Evolutionary conservation across 2,888 invertebrate genomes (phyloP), one percentile per base, ranked within the genome.

Genomic region (Eilema sororculum): DNA sequence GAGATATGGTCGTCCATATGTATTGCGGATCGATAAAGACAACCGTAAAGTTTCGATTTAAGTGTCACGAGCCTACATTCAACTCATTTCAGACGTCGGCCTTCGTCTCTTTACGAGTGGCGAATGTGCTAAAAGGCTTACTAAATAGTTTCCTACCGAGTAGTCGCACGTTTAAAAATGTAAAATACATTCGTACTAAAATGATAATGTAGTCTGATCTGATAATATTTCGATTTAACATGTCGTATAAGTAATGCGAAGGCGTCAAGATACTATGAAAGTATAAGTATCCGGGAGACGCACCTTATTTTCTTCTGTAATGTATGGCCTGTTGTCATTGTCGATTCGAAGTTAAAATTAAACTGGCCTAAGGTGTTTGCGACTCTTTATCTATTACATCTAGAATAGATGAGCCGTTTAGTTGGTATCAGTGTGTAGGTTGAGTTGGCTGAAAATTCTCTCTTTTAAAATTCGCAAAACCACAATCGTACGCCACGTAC

Each of bases 21-120:
- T 41, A 25, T 24, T 73, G 70, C 68, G 75, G 83, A 86, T 87
- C 88, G 86, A 91, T 92, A 92, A 91, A 90, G 85, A 89, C 81
- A 86, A 84, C 86, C 89, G 88, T 94, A 94, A 94, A 93, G 82
- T 88, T 84, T 86, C 88, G 82, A 88, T 90, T 92, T 93, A 91
- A 93, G 87, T 90, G 87, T 82, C 76, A 74, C 83, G 82, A 82
- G 85, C 84, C 87, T 84, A 86, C 83, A 79, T 85, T 86, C 82
- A 79, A 85, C 81, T 83, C 86, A 79, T 87, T 90, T 88, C 84
- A 85, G 84, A 78, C 71, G 76, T 71, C 83, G 79, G 81, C 80
- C 81, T 83, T 87, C 83, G 77, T 75, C 72, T 80, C 77, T 71
- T 85, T 80, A 77, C 75, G 77, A 83, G 78, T 80, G 76, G 77